Conservation (phyloP, 2,113 vertebrate genomes). For the pig (Sus scrofa) region DNA sequence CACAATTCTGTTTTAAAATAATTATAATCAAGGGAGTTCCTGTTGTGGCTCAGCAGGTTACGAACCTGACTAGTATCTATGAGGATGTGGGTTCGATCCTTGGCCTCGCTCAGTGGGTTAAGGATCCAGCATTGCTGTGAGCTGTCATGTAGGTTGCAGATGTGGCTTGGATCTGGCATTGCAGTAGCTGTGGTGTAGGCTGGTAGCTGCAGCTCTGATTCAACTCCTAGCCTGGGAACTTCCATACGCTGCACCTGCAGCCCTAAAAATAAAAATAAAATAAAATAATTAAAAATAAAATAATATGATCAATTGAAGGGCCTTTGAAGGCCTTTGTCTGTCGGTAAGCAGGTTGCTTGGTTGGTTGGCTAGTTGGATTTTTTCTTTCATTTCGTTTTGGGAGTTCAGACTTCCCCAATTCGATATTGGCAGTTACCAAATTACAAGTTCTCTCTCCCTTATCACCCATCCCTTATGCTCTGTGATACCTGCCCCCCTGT, state of each 20-base stretch:
- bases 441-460: neutral
- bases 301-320: neutral
- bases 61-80: no score
- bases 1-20: constrained; percentile 15
- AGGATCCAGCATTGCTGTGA: no score
- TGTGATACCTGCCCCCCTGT: neutral
- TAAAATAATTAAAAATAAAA: neutral
- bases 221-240: no score
- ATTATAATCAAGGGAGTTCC: neutral
- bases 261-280: no score
- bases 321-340: neutral
- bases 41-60: no score
- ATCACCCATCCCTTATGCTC: neutral
- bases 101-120: no score
- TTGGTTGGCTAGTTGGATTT: neutral
- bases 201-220: no score
- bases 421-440: neutral
- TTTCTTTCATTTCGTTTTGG: neutral
- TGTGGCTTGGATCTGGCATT: no score
- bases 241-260: no score
- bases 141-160: no score
- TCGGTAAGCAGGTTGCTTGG: neutral
- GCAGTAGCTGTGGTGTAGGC: no score
- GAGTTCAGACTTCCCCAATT: neutral
- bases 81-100: no score